Base-by-base conservation (phyloP, 2,113 vertebrate genomes). In the Hystrix cristata region DNA sequence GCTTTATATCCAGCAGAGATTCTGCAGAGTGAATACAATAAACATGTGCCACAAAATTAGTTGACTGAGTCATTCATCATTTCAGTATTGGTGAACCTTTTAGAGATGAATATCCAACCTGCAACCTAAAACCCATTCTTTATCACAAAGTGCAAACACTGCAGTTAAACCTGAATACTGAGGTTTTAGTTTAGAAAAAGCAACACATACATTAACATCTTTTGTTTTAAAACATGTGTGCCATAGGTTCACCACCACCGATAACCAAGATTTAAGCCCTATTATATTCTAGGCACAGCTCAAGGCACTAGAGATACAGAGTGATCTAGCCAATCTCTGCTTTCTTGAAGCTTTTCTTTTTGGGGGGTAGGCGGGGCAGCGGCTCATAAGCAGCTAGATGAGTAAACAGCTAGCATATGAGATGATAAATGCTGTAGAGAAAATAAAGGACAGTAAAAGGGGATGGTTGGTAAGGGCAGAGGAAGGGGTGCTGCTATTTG, bases 401-500 rank as follows among this genome's bases (percentile, higher is more conserved):
- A 82, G 25, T 46, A 46, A 95, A 91, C 18, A 76, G 64, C 13
- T 59, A 62, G 69, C 34, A 65, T 64, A 23, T 71, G 60, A 87
- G 60, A 62, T 78, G 21, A 55, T 59, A 76, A 85, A 81, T 86
- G 55, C 10, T 55, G 46, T 80, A 23, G 38, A 83, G 60, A 79
- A 91, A 93, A 80, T 53, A 78, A 95, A 95, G 13, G 29, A 12
- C n/a, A 79, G 83, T 78, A 60, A 88, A 90, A 91, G 55, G 83
- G 21, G 29, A 62, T 79, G 78, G 53, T 87, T 79, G 46, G 25
- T n/a, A 53, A 67, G 59, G 2, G 4, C 6, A 87, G 74, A 43
- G 6, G 31, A 87, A 62, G 18, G n/a, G 3, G 0, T 82, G 38
- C 51, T n/a, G 51, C 8, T 95, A 31, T 85, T 90, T 64, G n/a